phyloP scores from a whole-genome alignment of 1,140 invertebrate species.

The Drosophila sp. region DNA sequence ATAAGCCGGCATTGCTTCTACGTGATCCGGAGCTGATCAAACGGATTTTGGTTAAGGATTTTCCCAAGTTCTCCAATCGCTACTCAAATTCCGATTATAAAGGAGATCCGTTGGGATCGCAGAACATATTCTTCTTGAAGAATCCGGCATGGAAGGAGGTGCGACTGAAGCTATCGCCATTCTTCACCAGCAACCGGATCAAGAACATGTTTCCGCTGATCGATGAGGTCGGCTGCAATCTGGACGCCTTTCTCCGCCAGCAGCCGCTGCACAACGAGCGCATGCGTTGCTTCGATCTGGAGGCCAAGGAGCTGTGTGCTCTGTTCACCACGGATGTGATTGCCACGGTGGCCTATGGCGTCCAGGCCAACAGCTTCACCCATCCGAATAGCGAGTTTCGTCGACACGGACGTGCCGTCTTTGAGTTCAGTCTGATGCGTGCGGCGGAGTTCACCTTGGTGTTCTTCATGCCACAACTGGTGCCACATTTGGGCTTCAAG shows the following conservation, averaged over 20 bases:
- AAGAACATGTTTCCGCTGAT: conserved; percentile 86
- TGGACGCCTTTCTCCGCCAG: conserved; percentile 71
- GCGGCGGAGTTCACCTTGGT: conserved; percentile 85
- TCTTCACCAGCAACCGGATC: conserved; percentile 86
- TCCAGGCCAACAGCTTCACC: conserved; percentile 86
- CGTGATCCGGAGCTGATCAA: conserved; percentile 86
- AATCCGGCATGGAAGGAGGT: conserved; percentile 86
- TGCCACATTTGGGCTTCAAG: conserved; percentile 69
- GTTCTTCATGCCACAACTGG: conserved; percentile 84
- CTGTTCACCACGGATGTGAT: conserved; percentile 87
- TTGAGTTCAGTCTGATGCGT: conserved; percentile 86
- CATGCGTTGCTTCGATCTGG: conserved; percentile 65
- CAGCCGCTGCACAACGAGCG: conserved; percentile 60
- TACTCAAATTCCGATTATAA: conserved; percentile 86
- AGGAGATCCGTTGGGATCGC: conserved; percentile 68
- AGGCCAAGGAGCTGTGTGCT: conserved; percentile 85
- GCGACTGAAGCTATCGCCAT: conserved; percentile 85
- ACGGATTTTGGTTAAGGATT: conserved; percentile 85
- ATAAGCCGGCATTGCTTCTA: conserved; percentile 85
- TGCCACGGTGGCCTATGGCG: conserved; percentile 87
- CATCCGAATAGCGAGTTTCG: conserved; percentile 85
- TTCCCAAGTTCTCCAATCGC: conserved; percentile 74
- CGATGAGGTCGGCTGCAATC: conserved; percentile 76
- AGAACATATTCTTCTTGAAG: conserved; percentile 79
- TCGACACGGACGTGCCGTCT: conserved; percentile 85